Base-by-base conservation (phyloP, 2,113 vertebrate genomes). In the Bambusicola thoracicus region DNA sequence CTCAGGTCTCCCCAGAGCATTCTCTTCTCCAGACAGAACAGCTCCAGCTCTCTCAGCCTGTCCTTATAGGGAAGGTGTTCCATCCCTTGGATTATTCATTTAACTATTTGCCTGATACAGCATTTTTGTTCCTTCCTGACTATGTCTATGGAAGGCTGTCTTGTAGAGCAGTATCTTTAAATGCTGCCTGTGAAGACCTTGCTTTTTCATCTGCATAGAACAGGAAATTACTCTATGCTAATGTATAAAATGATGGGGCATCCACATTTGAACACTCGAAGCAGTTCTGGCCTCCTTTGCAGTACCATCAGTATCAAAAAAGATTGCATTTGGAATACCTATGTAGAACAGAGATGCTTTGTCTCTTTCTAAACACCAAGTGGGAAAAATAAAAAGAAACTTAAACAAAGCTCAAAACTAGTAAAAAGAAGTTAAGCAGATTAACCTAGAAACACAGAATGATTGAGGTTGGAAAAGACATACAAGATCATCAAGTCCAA, bases 341-440 rank as follows among this genome's bases (percentile, higher is more conserved):
- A 0, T 2, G 10, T 36, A 13, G 15, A 25, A 29, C 0, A 2
- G 25, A 3, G 40, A 24, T 58, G 46, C 46, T 73, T 65, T 29
- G 13, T 46, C 38, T 48, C 51, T 34, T 68, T 62, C 32, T 59
- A 81, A 56, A 46, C 5, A 29, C 53, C 16, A 38, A 25, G 46
- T 5, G 53, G 8, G 13, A 62, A 74, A 16, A 11, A 38, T 2
- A 10, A 25, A 40, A 62, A 70, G 25, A 67, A 78, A 89, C 32
- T 38, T 75, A 36, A 38, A 63, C 20, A 41, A 34, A 63, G 20
- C 36, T 75, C 7, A 63, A 78, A 74, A 6, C 5, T n/a, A n/a
- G n/a, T n/a, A 41, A 43, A 49, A 16, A 1, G 11, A 67, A 80
- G 24, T 34, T 32, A 20, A 38, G 14, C 13, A 30, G 29, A 80